Conservation (phyloP, 2,797 vertebrate genomes). For the Pangasius krempfi region DNA sequence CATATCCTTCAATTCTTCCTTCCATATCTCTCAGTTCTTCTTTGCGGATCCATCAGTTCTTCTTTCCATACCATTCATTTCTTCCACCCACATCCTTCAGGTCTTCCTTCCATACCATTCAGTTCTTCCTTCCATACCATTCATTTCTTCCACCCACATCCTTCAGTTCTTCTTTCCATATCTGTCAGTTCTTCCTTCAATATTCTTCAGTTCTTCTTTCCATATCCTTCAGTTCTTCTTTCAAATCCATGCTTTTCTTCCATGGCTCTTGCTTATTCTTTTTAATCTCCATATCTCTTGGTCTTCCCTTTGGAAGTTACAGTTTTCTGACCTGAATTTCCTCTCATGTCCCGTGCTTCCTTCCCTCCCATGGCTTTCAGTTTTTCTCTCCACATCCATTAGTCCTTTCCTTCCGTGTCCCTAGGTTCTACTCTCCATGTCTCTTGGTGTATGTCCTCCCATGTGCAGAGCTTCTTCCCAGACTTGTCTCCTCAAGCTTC, state of each 20-base stretch:
- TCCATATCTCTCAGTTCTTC: neutral
- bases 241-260: neutral
- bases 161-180: neutral
- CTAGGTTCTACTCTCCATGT: neutral
- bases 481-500: neutral
- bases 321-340: neutral
- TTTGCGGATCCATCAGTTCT: neutral
- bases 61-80: neutral
- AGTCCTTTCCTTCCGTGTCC: neutral
- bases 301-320: neutral
- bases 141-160: neutral
- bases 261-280: neutral
- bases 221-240: neutral
- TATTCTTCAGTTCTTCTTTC: neutral
- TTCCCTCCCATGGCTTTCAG: neutral
- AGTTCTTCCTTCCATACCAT: neutral
- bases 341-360: neutral
- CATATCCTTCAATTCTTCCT: neutral
- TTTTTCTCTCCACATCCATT: neutral
- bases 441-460: neutral
- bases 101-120: neutral
- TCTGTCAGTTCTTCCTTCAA: neutral
- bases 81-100: neutral
- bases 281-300: neutral
- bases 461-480: neutral